phyloP scores from a whole-genome alignment of 2,888 invertebrate species.

The Caenorhabditis sp. region DNA sequence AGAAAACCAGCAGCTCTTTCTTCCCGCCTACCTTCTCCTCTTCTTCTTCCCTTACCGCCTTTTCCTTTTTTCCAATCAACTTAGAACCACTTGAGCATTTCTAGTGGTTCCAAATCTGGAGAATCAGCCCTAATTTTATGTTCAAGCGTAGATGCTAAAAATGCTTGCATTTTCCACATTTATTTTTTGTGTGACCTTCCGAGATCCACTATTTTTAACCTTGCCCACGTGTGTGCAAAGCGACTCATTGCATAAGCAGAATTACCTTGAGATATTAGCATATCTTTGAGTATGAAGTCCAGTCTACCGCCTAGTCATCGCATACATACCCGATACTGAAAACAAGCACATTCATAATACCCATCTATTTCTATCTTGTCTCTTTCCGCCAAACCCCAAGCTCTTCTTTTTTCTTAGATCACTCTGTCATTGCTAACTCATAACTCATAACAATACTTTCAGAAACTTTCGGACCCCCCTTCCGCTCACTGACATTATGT shows the following conservation, averaged over 20 bases:
- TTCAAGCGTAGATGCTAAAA: too few relatives aligned
- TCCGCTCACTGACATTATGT: slow-evolving; percentile 23
- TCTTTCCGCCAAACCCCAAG: neutral
- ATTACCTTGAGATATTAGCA: slow-evolving; percentile 5
- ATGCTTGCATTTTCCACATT: too few relatives aligned
- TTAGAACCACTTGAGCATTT: slow-evolving; percentile 8
- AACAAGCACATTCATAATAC: slow-evolving; percentile 38
- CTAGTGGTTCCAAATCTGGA: neutral
- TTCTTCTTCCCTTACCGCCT: neutral
- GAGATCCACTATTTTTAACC: neutral
- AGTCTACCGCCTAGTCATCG: slow-evolving; percentile 28
- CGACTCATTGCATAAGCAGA: neutral
- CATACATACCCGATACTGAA: neutral
- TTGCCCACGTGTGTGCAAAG: slow-evolving; percentile 2
- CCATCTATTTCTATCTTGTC: slow-evolving; percentile 15
- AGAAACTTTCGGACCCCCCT: slow-evolving; percentile 27
- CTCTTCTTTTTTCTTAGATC: neutral
- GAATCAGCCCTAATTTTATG: neutral
- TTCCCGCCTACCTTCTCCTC: slow-evolving; percentile 3
- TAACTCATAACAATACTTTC: neutral
- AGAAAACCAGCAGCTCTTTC: slow-evolving; percentile 9
- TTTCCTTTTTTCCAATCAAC: neutral
- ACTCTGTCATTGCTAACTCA: neutral
- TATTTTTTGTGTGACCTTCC: neutral
- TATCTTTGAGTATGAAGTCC: slow-evolving; percentile 20